These are phyloP conservation scores for Acanthurus lineatus DNA, from an alignment of 2,797 vertebrate genomes.

Conservation along the genomic window DNA sequence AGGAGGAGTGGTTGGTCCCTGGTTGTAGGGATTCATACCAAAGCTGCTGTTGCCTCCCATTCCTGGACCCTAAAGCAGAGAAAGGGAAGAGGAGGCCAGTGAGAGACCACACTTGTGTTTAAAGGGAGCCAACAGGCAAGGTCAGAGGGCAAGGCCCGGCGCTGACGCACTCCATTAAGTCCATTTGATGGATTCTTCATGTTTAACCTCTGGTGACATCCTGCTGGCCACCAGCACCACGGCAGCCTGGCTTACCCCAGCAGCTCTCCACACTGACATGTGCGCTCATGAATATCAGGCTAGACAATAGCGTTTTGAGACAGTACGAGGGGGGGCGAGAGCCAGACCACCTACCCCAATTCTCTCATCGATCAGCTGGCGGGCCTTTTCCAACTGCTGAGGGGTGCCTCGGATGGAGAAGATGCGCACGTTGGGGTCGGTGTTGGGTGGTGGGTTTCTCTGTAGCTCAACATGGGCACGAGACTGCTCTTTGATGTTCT, in stretches of 20 bases:
- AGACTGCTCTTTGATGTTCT: constrained; percentile 98
- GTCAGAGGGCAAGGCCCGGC: constrained; percentile 78
- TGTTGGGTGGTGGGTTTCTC: constrained; percentile 96
- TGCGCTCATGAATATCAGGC: constrained; percentile 83
- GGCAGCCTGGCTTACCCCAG: constrained; percentile 48
- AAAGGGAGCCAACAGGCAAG: constrained; percentile 79
- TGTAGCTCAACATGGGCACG: constrained; percentile 97
- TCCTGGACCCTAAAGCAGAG: constrained; percentile 88
- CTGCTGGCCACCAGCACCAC: constrained; percentile 75
- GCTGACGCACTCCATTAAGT: constrained; percentile 86
- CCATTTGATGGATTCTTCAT: constrained; percentile 86
- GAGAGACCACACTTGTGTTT: constrained; percentile 82
- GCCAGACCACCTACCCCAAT: constrained; percentile 90
- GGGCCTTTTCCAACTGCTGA: constrained; percentile 95
- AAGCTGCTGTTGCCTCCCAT: constrained; percentile 92
- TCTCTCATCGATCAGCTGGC: constrained; percentile 99
- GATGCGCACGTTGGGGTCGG: constrained; percentile 94
- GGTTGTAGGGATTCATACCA: constrained; percentile 94
- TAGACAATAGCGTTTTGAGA: constrained; percentile 70
- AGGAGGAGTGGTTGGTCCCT: constrained; percentile 92
- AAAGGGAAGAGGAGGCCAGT: constrained; percentile 63
- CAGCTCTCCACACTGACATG: constrained; percentile 74
- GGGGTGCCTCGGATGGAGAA: constrained; percentile 96
- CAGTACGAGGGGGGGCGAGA: neutral
- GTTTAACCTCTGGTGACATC: constrained; percentile 85